Conservation (phyloP, 2,797 vertebrate genomes). For the Martes flavigula region DNA sequence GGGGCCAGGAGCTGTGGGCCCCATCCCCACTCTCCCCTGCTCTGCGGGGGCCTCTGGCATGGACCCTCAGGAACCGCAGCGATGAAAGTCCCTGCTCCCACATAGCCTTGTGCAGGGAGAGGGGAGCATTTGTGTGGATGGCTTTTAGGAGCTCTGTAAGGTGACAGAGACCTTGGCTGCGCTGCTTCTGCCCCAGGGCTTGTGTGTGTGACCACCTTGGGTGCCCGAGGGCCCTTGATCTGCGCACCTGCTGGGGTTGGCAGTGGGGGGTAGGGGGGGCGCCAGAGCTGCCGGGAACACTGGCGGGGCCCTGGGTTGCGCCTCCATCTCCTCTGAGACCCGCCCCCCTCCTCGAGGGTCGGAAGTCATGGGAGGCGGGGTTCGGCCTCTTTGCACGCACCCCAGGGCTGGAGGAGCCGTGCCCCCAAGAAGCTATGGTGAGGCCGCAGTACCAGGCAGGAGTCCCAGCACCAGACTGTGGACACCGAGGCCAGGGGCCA, state of each 20-base stretch:
- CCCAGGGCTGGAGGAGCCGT: no score
- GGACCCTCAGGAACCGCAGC: background rate
- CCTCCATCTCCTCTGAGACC: background rate
- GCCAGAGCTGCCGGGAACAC: background rate
- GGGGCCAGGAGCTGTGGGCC: background rate
- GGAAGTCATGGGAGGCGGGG: no score
- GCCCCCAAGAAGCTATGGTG: background rate
- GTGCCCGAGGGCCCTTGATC: rapidly evolving
- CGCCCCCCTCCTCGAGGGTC: background rate
- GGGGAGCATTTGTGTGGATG: background rate
- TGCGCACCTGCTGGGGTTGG: no score
- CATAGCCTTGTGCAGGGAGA: background rate
- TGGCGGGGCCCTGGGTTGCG: background rate
- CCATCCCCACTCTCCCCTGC: background rate
- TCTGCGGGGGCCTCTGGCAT: background rate
- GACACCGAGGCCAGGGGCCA: background rate
- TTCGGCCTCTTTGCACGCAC: background rate
- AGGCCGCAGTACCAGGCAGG: background rate
- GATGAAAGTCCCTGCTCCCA: background rate
- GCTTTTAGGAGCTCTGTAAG: background rate
- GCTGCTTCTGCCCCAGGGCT: background rate
- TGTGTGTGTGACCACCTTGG: rapidly evolving
- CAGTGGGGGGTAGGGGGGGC: rapidly evolving
- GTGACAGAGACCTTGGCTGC: background rate
- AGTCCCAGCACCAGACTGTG: rapidly evolving